These are phyloP conservation scores for Siderastrea radians DNA, from an alignment of 92 coral and sea anemone genomes.

Conservation along the genomic window DNA sequence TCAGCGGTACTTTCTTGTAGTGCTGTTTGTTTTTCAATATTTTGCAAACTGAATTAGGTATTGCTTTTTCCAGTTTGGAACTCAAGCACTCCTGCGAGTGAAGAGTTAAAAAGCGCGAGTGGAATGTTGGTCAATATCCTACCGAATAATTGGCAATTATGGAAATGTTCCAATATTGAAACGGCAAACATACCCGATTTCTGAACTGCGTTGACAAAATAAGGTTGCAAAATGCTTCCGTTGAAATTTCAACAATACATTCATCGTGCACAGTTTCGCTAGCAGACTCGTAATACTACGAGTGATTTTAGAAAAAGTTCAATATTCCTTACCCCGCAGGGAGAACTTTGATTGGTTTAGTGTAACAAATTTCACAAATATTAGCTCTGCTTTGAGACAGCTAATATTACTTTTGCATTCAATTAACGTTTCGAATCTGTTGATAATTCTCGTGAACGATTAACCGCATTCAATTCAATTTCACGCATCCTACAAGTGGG, in stretches of 20 bases:
- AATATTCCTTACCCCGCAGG: background rate
- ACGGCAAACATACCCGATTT: background rate
- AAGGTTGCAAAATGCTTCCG: background rate
- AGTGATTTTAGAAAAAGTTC: background rate
- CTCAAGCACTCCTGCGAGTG: background rate
- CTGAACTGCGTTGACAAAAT: background rate
- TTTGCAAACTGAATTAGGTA: background rate
- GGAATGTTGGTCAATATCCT: slow-evolving; percentile 24
- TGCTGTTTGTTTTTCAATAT: slow-evolving; percentile 2
- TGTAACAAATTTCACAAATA: slow-evolving; percentile 35
- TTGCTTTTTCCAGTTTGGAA: background rate
- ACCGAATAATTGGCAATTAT: background rate
- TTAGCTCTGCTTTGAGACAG: background rate
- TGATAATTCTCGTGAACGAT: background rate
- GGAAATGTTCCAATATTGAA: slow-evolving; percentile 13
- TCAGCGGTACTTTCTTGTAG: background rate
- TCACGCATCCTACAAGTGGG: background rate
- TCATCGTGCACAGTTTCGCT: background rate
- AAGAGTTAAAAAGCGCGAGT: background rate
- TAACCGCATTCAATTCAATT: slow-evolving; percentile 5
- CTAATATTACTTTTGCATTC: slow-evolving; percentile 14
- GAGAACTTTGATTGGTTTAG: slow-evolving; percentile 12
- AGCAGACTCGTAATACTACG: background rate
- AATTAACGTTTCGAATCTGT: background rate
- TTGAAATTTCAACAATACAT: background rate